Evolutionary conservation across 2,113 vertebrate species (phyloP).

Genomic region (Marcusenius ussheri): DNA sequence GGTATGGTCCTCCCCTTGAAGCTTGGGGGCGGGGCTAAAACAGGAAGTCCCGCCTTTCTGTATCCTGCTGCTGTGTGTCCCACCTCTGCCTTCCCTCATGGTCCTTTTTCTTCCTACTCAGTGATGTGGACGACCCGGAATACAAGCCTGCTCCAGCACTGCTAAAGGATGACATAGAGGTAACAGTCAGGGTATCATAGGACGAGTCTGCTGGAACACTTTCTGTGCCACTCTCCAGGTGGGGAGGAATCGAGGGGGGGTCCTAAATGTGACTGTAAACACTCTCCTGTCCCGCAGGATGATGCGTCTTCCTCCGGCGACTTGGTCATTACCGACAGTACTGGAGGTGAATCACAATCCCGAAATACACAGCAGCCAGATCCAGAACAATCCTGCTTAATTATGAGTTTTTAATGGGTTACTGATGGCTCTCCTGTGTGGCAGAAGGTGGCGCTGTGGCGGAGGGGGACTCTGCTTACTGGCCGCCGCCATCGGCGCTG

Average conservation of each 20-base stretch:
- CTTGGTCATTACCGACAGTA: conserved; percentile 82
- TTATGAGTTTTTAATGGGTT: background rate
- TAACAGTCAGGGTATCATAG: conserved; percentile 39
- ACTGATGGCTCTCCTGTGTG: conserved; percentile 11
- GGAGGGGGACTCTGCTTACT: conserved; percentile 77
- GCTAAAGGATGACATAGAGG: conserved; percentile 96
- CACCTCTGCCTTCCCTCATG: background rate
- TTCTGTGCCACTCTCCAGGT: background rate
- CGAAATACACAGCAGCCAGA: background rate
- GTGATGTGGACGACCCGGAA: conserved; percentile 95
- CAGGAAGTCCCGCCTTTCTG: background rate
- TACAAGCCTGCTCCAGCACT: conserved; percentile 94
- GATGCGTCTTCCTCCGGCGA: conserved; percentile 94
- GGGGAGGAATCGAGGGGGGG: background rate
- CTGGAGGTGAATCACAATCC: conserved; percentile 52
- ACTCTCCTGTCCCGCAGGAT: conserved; percentile 61
- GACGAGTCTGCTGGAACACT: background rate
- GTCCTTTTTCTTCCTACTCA: conserved; percentile 51
- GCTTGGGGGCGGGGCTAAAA: background rate
- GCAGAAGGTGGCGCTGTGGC: conserved; percentile 69
- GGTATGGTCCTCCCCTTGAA: background rate
- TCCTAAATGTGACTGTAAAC: background rate
- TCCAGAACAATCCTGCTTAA: background rate
- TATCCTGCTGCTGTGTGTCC: background rate
- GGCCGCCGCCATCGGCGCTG: conserved; percentile 87